A percentile compares a stretch with the other conserved stretches of the same genome.
These are phyloP conservation scores for Patiria pectinifera DNA, from an alignment of 53 echinoderm and acorn worm species.

Conservation along the genomic window DNA sequence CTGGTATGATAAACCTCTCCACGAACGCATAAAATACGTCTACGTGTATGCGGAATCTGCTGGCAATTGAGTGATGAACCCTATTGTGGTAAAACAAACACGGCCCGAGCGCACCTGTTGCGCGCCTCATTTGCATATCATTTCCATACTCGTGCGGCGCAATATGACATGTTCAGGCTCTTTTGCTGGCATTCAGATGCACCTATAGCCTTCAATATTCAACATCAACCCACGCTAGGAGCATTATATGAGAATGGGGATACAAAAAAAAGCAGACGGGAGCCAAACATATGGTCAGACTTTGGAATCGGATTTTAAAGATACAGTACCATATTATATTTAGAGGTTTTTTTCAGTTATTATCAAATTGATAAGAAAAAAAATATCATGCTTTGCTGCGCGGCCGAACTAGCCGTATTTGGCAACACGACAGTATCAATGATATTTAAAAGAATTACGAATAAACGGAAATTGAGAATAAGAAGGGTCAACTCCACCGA, in stretches of 20 bases:
- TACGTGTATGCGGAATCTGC: not conserved
- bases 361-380: too few species aligned
- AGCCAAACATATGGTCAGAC: slow-evolving; percentile 21
- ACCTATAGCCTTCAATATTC: not conserved
- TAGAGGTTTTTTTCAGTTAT: too few species aligned
- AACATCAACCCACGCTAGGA: slow-evolving; percentile 1
- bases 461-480: too few species aligned
- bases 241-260: not conserved
- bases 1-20: slow-evolving; percentile 6
- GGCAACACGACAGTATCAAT: too few species aligned
- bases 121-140: slow-evolving; percentile 40
- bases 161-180: not conserved
- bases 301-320: slow-evolving; percentile 7
- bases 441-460: too few species aligned
- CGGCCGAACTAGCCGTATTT: too few species aligned
- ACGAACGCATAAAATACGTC: not conserved
- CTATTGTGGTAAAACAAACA: slow-evolving; percentile 1
- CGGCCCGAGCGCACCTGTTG: slow-evolving; percentile 48
- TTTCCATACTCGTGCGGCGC: not conserved
- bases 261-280: not conserved
- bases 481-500: too few species aligned
- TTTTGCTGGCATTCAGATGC: slow-evolving; percentile 13
- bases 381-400: too few species aligned
- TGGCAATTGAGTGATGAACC: not conserved
- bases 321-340: not conserved